Evolutionary conservation across 2,888 invertebrate genomes (phyloP), one percentile per base, ranked within the genome.

Genomic region (Rhyacophila evoluta): DNA sequence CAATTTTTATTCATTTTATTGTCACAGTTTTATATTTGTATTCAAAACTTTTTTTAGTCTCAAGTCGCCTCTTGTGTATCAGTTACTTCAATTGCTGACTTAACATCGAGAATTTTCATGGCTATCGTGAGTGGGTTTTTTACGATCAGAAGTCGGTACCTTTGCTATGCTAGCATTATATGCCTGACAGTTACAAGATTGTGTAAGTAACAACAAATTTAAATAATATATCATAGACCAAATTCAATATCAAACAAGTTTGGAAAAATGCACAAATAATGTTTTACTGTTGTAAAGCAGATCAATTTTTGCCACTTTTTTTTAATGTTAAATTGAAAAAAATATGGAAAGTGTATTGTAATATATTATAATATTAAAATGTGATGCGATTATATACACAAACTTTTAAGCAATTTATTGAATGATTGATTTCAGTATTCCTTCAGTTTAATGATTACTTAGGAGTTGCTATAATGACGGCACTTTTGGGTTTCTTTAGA

Each of bases 41-140:
- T n/a, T n/a, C n/a, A n/a, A n/a, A n/a, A n/a, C n/a, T n/a, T n/a
- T 29, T 81, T 84, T 0, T 85, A 89, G 89, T 76, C 84, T 1
- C 89, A 93, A 79, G 89, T 92, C 81, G 92, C 93, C 0, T 86
- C 89, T 69, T 89, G 92, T 74, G 90, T 93, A 83, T 91, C 92
- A 0, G 84, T 92, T 1, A 91, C 91, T 1, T 93, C 93, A 28
- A 89, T 90, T 0, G 90, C 91, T 0, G 94, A 94, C 84, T 89
- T 93, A 85, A 86, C 88, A 0, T 92, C 92, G 0, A 88, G 93
- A 73, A 87, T 93, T 36, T 84, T 91, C 36, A 86, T 93, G 0
- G 91, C 92, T 0, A 83, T 92, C 0, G 87, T 92, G 3, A 92
- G 91, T 0, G 88, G 91, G 19, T 87, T 92, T 84, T 87, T 90